phyloP scores from a whole-genome alignment of 1,140 invertebrate genomes.

The Triops cancriformis region DNA sequence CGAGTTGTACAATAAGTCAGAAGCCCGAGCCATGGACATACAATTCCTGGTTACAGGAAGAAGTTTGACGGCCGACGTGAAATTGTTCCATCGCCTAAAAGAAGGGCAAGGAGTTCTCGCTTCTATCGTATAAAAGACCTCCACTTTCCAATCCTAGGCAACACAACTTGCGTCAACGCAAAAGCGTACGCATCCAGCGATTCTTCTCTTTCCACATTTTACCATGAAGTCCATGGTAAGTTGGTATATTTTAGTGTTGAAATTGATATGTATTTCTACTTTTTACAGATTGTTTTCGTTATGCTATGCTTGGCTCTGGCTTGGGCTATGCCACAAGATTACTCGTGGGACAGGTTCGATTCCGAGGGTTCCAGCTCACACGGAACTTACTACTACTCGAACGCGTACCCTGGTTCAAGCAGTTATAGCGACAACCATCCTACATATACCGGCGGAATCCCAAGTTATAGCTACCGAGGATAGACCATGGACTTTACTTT shows the following conservation, averaged over 20 bases:
- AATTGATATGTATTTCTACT: background rate
- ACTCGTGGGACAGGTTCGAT: background rate
- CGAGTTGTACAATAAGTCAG: background rate
- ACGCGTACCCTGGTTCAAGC: background rate
- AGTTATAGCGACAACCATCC: background rate
- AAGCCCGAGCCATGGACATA: background rate
- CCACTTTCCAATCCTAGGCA: background rate
- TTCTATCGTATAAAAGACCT: slow-evolving; percentile 3
- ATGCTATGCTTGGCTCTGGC: background rate
- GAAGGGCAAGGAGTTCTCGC: background rate
- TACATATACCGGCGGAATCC: background rate
- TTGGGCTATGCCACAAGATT: background rate
- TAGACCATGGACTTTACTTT: background rate
- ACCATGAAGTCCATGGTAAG: slow-evolving; percentile 2
- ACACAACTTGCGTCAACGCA: slow-evolving; percentile 1
- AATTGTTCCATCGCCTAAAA: background rate
- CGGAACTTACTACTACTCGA: background rate
- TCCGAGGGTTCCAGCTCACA: background rate
- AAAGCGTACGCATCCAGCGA: background rate
- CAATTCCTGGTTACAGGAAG: slow-evolving; percentile 9
- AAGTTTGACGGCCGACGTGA: slow-evolving; percentile 5
- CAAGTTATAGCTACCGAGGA: background rate
- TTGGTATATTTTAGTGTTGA: background rate
- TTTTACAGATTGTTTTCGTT: background rate
- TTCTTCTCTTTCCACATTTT: background rate